Base-by-base conservation (phyloP, 2,888 invertebrate species). In the Eupelmus urozonus region DNA sequence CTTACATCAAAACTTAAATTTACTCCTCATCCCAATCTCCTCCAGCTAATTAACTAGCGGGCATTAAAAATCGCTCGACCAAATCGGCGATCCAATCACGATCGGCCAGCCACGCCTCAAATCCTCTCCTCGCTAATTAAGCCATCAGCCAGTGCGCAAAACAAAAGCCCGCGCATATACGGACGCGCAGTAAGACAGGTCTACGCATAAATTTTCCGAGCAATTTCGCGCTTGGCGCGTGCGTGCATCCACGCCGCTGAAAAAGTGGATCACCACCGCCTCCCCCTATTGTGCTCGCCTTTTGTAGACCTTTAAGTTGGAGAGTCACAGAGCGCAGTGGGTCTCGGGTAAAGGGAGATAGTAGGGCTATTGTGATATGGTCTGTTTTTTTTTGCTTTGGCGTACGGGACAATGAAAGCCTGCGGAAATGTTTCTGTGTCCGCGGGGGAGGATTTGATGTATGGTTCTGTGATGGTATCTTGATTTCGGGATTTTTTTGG, bases 161-260 rank as follows among this genome's bases (percentile, higher is more conserved):
- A 49, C 67, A 53, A 66, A 63, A 45, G 49, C 27, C 11, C 45
- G 29, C 25, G 51, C 29, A 45, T 13, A n/a, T 13, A 1, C n/a
- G 18, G n/a, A 11, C 49, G n/a, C 45, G 16, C 13, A 34, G 25
- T 45, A 65, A 49, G 45, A 34, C 65, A 11, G 5, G 11, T n/a
- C 34, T 55, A 55, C 70, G 59, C 70, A 71, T 71, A 71, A 71
- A 71, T 71, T 60, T 71, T 60, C 71, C 49, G 20, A 29, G 51
- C 71, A 71, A 71, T 71, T 71, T 71, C 60, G 60, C 34, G 27
- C 27, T 20, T 20, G 11, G 18, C 49, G 20, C 27, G 16, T 2
- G 16, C 16, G 13, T 16, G 16, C 16, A 45, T 45, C 16, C 45
- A 45, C 9, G 16, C 45, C 45, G 45, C 45, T 16, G 2, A 45